These are phyloP conservation scores for Dexiosoma caninum DNA, from an alignment of 2,888 invertebrate genomes.

Conservation along the genomic window DNA sequence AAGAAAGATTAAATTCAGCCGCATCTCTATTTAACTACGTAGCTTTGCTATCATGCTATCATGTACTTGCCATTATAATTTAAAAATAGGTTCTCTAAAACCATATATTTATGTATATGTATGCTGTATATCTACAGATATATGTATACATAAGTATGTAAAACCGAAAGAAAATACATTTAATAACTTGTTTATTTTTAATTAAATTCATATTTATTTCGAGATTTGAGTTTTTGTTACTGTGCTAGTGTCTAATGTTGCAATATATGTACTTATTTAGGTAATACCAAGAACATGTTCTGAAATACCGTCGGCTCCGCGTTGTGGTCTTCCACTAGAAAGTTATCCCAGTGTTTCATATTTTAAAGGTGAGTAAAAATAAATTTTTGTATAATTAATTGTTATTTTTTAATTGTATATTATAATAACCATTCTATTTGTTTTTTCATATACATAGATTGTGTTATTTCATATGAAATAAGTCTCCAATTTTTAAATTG, in stretches of 20 bases:
- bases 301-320: conserved; percentile 83
- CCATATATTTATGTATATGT: no score
- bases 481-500: no score
- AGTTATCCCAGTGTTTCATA: conserved; percentile 80
- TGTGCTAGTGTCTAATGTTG: conserved; percentile 11
- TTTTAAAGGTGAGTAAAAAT: conserved; percentile 79
- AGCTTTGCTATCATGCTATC: conserved; percentile 35
- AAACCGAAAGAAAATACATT: conserved; percentile 24
- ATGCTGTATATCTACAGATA: no score
- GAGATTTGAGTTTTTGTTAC: conserved; percentile 34
- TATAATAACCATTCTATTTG: no score
- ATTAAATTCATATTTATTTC: conserved; percentile 19
- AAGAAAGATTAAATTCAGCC: conserved; percentile 74
- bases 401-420: no score
- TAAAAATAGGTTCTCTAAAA: not conserved
- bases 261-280: conserved; percentile 72
- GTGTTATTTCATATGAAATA: no score
- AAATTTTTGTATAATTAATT: no score
- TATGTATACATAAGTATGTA: no score
- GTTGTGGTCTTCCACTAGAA: conserved; percentile 81
- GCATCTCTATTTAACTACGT: conserved; percentile 26
- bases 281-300: conserved; percentile 86
- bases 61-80: conserved; percentile 46
- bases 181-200: not conserved
- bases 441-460: no score